These are phyloP conservation scores for Melieria picta DNA, from an alignment of 2,888 invertebrate species.

Conservation along the genomic window DNA sequence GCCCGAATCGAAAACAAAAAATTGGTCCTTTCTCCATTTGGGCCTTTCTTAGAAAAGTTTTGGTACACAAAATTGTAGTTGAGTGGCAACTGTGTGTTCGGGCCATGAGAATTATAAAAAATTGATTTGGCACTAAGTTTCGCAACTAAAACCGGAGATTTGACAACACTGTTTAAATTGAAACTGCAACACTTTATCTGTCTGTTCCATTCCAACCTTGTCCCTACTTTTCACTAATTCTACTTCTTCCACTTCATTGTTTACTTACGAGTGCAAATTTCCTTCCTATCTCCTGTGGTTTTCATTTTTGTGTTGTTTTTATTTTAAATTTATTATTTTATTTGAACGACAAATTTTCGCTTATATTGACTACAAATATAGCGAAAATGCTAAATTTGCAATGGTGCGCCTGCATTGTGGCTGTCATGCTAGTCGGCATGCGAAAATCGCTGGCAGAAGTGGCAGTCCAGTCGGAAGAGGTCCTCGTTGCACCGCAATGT, in stretches of 20 bases:
- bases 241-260: constrained; percentile 20
- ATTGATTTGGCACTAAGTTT: too few species aligned
- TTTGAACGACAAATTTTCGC: constrained; percentile 51
- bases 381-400: constrained; percentile 21
- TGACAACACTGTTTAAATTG: too few species aligned
- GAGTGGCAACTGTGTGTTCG: too few species aligned
- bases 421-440: not conserved
- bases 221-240: too few species aligned
- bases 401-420: not conserved
- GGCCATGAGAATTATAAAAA: too few species aligned
- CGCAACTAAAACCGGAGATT: too few species aligned
- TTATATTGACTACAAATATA: constrained; percentile 15
- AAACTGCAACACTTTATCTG: too few species aligned
- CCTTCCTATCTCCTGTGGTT: constrained; percentile 19
- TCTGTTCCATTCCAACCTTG: too few species aligned
- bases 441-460: not conserved
- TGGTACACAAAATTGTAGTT: too few species aligned
- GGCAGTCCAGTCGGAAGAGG: not conserved
- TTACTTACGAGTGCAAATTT: constrained; percentile 33
- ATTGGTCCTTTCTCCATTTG: too few species aligned
- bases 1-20: too few species aligned
- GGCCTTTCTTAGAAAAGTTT: too few species aligned
- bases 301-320: constrained; percentile 43
- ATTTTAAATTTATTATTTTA: constrained; percentile 37
- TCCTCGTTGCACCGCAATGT: constrained; percentile 41